Evolutionary conservation across 2,113 vertebrate genomes (phyloP), one percentile per base, ranked within the genome.

Genomic region (Coreoperca whiteheadi): DNA sequence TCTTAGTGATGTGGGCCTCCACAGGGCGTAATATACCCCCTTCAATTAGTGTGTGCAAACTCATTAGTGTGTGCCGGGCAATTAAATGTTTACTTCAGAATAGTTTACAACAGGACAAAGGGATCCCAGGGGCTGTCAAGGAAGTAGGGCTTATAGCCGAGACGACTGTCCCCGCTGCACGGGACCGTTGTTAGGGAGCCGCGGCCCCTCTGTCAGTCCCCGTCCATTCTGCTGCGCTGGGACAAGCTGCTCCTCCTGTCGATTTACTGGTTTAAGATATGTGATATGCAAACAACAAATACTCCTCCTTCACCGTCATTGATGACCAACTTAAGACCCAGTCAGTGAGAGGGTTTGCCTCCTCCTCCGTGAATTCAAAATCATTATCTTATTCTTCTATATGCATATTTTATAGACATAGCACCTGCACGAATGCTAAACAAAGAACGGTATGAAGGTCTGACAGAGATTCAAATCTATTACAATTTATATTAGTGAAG

Each of bases 31-130:
- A 91, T 86, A 87, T 83, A 89, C 85, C 91, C 91, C 92, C 93
- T 93, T 94, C 95, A 95, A 95, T 95, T 95, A 95, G 94, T 91
- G 89, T 91, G 89, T 93, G 92, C 93, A 93, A 93, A 94, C 93
- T 95, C 94, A 93, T 95, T 94, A 95, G 93, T 91, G 91, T 88
- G 92, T 80, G 93, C 88, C 86, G 88, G 90, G 88, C 91, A 94
- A 92, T 95, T 91, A 95, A 89, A 93, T 88, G 89, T 91, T 92
- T 94, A 87, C 89, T 94, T 92, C 79, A 63, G 87, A 85, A 74
- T 88, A 88, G 82, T 91, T 94, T 90, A 87, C 92, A 89, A 70
- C 88, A 88, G 94, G 93, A 94, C 92, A 91, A 90, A 89, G 84
- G 81, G 73, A 83, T 89, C 88, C 86, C 88, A 77, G 86, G 87